Percentiles rank a stretch among this genome's conserved stretches.
These are phyloP conservation scores for Drosophila prosaltans DNA, from an alignment of 1,140 invertebrate genomes.

Conservation along the genomic window DNA sequence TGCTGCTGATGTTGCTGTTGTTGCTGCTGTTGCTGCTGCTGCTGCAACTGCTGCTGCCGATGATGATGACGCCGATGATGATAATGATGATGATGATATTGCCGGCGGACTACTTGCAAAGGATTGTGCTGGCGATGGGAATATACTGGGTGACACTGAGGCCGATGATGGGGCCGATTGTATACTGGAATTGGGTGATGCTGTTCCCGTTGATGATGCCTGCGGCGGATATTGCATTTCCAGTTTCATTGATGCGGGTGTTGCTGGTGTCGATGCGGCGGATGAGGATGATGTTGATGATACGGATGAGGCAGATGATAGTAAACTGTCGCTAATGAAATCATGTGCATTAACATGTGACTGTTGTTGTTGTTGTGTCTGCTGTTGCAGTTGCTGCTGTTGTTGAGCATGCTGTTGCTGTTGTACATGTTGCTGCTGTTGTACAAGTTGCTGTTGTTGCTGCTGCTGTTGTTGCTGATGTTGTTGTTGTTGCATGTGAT, in stretches of 20 bases:
- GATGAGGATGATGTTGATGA: constrained; percentile 26
- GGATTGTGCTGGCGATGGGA: constrained; percentile 75
- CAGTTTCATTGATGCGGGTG: constrained; percentile 67
- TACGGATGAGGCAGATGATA: constrained; percentile 38
- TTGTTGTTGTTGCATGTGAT: constrained; percentile 42
- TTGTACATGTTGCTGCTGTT: constrained; percentile 43
- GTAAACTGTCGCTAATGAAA: constrained; percentile 49
- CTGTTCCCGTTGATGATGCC: constrained; percentile 79
- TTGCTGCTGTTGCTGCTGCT: constrained; percentile 19
- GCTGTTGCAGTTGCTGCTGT: constrained; percentile 28
- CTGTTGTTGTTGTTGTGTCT: constrained; percentile 30
- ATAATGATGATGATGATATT: constrained; percentile 51
- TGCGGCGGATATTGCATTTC: constrained; percentile 81
- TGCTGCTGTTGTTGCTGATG: constrained; percentile 35
- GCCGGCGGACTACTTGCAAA: constrained; percentile 68
- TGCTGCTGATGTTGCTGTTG: constrained; percentile 17
- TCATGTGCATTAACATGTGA: constrained; percentile 26
- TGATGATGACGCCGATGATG: constrained; percentile 7
- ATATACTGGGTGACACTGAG: constrained; percentile 77
- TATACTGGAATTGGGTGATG: constrained; percentile 76
- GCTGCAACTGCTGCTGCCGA: background rate
- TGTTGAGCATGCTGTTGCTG: constrained; percentile 31
- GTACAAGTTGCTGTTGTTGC: constrained; percentile 34
- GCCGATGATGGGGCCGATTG: constrained; percentile 77
- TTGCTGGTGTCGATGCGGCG: constrained; percentile 33